Conservation (phyloP, 2,113 vertebrate species). For the Riparia riparia region DNA sequence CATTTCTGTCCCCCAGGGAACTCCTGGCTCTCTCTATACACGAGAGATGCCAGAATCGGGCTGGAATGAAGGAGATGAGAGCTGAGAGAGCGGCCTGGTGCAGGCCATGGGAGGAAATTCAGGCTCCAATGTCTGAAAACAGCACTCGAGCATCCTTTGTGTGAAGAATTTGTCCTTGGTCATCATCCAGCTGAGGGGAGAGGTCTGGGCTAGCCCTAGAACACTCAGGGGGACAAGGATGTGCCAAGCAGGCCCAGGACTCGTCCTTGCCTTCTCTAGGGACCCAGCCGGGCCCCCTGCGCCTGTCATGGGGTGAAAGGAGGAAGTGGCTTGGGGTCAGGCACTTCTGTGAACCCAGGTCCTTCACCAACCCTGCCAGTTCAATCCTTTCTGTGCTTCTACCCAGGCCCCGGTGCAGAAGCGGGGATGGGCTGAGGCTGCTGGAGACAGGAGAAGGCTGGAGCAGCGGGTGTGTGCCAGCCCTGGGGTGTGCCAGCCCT, state of each 20-base stretch:
- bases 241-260: background rate
- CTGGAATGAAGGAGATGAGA: background rate
- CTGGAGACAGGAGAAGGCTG: background rate
- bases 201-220: background rate
- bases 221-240: background rate
- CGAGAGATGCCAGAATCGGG: fast-evolving
- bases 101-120: background rate
- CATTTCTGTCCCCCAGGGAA: background rate
- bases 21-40: fast-evolving
- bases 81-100: background rate
- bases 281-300: fast-evolving
- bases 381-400: fast-evolving
- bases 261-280: fast-evolving
- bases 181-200: no score
- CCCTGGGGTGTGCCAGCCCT: no score
- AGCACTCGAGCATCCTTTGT: background rate
- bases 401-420: fast-evolving
- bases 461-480: background rate
- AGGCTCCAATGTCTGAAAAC: background rate
- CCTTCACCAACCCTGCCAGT: background rate
- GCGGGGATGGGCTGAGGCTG: background rate
- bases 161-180: background rate
- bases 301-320: background rate
- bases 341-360: background rate
- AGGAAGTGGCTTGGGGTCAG: background rate